Evolutionary conservation across 1,140 invertebrate species (phyloP), one percentile per base, ranked within the genome.

Genomic region (Leptinotarsa undecemlineata): DNA sequence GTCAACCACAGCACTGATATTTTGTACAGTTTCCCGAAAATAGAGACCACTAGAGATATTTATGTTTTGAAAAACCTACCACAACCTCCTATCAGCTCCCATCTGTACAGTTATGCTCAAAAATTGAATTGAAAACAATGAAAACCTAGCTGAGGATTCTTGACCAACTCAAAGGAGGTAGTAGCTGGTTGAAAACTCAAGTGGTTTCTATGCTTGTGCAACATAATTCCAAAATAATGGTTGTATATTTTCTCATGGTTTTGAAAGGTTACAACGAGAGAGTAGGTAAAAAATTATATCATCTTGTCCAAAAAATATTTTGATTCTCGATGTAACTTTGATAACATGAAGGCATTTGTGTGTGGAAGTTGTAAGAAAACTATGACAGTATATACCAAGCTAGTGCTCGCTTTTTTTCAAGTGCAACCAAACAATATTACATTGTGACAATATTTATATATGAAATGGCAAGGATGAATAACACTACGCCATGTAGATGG

Each of bases 381-480:
- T 19, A 62, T 21, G 17, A 47, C 20, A 64, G 63, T 60, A 70
- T 20, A 64, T 21, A 64, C 68, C 42, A 70, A 47, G 33, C 20
- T 21, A 57, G 68, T 70, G 68, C 68, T 70, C 47, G 68, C 68
- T 19, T 42, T 70, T 70, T 70, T 17, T 61, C 72, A 62, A 76
- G 74, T 76, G 75, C 75, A 76, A 76, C 75, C 71, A 73, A 76
- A 73, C 60, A 60, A 20, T 33, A 42, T 76, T 75, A 76, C 69
- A 73, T 48, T 60, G 63, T 71, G 62, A 74, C 69, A 68, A 64
- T 70, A 61, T 74, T 48, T 62, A 77, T 76, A 74, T 76, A 77
- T 73, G 73, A 79, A 77, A 79, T 79, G 78, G 78, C 79, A 81
- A 79, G 74, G 76, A 78, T 77, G 71, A 76, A 74, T 76, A 79